Base-by-base conservation (phyloP, 2,797 vertebrate genomes). In the Numenius phaeopus region DNA sequence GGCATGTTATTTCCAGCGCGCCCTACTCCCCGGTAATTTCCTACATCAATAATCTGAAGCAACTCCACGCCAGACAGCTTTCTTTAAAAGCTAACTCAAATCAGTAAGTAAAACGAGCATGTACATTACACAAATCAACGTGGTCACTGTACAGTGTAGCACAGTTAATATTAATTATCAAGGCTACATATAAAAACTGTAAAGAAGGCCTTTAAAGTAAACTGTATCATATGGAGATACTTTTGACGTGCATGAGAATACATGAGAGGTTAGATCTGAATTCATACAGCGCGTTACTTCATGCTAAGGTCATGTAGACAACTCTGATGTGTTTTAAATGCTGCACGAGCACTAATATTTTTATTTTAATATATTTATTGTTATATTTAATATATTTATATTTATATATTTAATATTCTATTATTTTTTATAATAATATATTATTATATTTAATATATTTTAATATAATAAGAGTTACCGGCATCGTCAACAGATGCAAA, bases 281-380 rank as follows among this genome's bases (percentile, higher is more conserved):
- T n/a, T 72, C 49, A 34, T 3, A 26, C 9, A 23, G 37, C 6
- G 1, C 8, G 1, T 42, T 11, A 13, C 14, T 11, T 26, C 59
- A 20, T 0, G 13, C 21, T 50, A 47, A 14, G 2, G 7, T 18
- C 73, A 39, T 1, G 7, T 3, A 27, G 87, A 24, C 30, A 32
- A n/a, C n/a, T 16, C 27, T 1, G 0, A 18, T 14, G 1, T 1
- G 4, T 6, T 83, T 47, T 14, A 15, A 15, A 55, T 5, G 34
- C 50, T 7, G 1, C 30, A 16, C 0, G 2, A 40, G 44, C 69
- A 10, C 57, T 47, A 13, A 34, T 2, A 18, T 1, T 22, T 81
- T 55, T 82, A 12, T 49, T 49, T 49, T 49, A 19, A 50, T 3
- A 26, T 22, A 32, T 37, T 37, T 37, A 37, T 37, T 37, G 34